A percentile compares a stretch with the other conserved stretches of the same genome.
Evolutionary conservation across 2,797 vertebrate species (phyloP).

Genomic region (Gallirallus australis): DNA sequence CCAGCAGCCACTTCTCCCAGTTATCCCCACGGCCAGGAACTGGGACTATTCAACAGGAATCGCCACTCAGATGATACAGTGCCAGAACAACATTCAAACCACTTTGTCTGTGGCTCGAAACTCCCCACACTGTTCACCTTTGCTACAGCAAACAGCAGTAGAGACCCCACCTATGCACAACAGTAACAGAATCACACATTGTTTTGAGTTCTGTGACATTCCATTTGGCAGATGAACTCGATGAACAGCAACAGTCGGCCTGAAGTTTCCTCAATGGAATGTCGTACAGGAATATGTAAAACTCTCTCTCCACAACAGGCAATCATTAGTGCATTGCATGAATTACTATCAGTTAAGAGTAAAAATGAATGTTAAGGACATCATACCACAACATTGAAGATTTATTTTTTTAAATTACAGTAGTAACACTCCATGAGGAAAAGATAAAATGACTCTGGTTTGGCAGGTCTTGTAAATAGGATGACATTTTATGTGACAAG

Average conservation of each 20-base stretch:
- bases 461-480: background rate
- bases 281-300: background rate
- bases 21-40: background rate
- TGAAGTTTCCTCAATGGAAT: background rate
- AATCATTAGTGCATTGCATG: background rate
- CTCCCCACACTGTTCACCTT: accelerated
- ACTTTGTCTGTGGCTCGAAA: background rate
- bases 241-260: background rate
- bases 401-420: background rate
- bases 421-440: background rate
- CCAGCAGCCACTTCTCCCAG: background rate
- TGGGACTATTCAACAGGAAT: background rate
- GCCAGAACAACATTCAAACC: background rate
- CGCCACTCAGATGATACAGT: background rate
- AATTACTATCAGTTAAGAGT: background rate
- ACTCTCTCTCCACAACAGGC: background rate
- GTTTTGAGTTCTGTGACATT: background rate
- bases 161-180: background rate
- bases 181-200: background rate
- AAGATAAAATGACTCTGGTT: accelerated
- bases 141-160: too few species aligned
- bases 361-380: background rate
- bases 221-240: background rate
- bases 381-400: background rate
- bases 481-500: background rate